Evolutionary conservation across 2,113 vertebrate genomes (phyloP).

Genomic region (Notechis scutatus): DNA sequence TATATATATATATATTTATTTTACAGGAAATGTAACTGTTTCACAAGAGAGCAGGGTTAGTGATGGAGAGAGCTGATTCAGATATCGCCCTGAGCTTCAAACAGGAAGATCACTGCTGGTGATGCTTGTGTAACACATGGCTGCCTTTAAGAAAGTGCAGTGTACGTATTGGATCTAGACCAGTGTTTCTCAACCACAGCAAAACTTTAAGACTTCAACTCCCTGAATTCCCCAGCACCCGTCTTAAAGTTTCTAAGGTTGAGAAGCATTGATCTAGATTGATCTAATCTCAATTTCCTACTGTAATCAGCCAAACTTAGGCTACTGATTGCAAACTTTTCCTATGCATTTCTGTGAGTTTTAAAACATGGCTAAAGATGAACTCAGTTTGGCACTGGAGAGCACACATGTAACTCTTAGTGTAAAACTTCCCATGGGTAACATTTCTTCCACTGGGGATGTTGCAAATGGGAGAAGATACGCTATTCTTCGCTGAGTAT

Average conservation of each 20-base stretch:
- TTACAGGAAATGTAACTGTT: not conserved
- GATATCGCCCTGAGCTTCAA: not conserved
- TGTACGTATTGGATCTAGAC: not conserved
- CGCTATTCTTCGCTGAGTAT: not conserved
- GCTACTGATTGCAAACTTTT: not conserved
- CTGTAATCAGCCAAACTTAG: not conserved
- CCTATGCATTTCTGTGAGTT: not conserved
- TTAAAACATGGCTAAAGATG: not conserved
- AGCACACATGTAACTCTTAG: not conserved
- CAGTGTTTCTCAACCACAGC: not conserved
- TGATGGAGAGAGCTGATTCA: not conserved
- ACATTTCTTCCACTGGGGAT: not conserved
- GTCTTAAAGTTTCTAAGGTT: not conserved
- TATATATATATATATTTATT: not conserved
- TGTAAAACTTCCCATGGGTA: not conserved
- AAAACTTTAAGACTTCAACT: not conserved
- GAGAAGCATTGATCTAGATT: not conserved
- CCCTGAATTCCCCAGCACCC: not conserved
- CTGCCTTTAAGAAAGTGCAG: not conserved
- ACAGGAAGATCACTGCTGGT: not conserved
- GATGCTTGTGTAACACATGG: not conserved
- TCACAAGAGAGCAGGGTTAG: not conserved
- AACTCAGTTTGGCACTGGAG: not conserved
- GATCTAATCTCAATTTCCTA: not conserved
- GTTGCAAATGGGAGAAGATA: not conserved